A percentile compares a stretch with the other conserved stretches of the same genome.
Conservation (phyloP, 1,140 invertebrate genomes). For the Stegodyphus mimosarum region DNA sequence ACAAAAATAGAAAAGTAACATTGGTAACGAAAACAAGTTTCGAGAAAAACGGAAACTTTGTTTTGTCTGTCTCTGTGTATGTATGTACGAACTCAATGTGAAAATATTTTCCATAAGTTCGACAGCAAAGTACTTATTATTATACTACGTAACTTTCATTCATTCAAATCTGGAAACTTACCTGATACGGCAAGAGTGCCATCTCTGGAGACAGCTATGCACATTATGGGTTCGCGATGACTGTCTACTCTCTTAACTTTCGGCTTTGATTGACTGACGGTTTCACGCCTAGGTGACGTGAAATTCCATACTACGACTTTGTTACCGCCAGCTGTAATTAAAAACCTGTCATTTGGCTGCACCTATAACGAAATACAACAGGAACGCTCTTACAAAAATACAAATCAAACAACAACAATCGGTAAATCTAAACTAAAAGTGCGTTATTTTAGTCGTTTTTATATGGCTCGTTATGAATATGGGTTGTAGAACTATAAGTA, state of each 20-base stretch:
- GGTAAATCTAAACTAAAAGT: no score
- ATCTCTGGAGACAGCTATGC: conserved; percentile 84
- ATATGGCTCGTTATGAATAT: no score
- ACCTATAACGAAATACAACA: conserved; percentile 68
- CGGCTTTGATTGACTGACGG: conserved; percentile 64
- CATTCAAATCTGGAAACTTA: conserved; percentile 16
- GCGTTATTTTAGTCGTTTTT: no score
- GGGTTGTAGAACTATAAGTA: no score
- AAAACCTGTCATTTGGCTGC: conserved; percentile 83
- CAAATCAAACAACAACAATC: neutral
- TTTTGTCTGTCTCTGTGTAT: no score
- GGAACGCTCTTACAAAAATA: neutral
- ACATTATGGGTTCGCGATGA: conserved; percentile 80
- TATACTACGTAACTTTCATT: no score
- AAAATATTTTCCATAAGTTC: no score
- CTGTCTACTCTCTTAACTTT: conserved; percentile 53
- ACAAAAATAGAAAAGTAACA: no score
- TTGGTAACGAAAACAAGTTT: no score
- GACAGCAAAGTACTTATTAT: no score
- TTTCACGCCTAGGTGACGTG: conserved; percentile 71
- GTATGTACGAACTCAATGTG: no score
- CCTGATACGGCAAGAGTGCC: conserved; percentile 80
- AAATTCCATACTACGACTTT: conserved; percentile 86
- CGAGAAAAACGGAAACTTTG: no score
- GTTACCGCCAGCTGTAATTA: conserved; percentile 82